Base-by-base conservation (phyloP, 2,888 invertebrate species). In the Neuroscelio doddi region DNA sequence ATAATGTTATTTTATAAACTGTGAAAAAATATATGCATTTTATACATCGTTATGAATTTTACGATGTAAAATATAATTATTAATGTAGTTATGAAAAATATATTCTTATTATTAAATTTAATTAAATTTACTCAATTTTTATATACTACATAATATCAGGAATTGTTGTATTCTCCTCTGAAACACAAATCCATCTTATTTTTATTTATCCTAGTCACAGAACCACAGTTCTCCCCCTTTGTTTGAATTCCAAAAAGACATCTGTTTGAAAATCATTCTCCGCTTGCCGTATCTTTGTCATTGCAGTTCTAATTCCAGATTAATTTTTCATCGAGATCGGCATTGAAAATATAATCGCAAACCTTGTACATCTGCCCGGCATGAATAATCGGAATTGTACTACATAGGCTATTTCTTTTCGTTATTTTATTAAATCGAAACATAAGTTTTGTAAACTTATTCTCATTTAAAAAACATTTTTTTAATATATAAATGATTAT, bases 351-450 rank as follows among this genome's bases (percentile, higher is more conserved):
- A 30, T 53, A 55, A 46, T 59, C 55, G 57, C 42, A 30, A 59
- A 39, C 27, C 42, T 36, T 58, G 41, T 10, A 58, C 73, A 74
- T 74, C 74, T 75, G 74, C 46, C 55, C 51, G 50, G 56, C 63
- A 65, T 44, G 51, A 61, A 65, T 56, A 59, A 65, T 41, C 24
- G 41, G 24, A 12, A 41, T 24, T 41, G 10, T 26, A n/a, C 16
- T 2, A n/a, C 21, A 3, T 5, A 5, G 21, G 5, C 21, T 5
- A 5, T 21, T 2, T 21, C 21, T n/a, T n/a, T n/a, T n/a, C n/a
- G n/a, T n/a, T n/a, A n/a, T n/a, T n/a, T n/a, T n/a, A n/a, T n/a
- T n/a, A n/a, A n/a, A n/a, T n/a, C n/a, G n/a, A n/a, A n/a, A n/a
- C n/a, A n/a, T n/a, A n/a, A n/a, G n/a, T n/a, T n/a, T n/a, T n/a